Evolutionary conservation across 2,113 vertebrate genomes (phyloP), one percentile per base, ranked within the genome.

Genomic region (Chunga burmeisteri): DNA sequence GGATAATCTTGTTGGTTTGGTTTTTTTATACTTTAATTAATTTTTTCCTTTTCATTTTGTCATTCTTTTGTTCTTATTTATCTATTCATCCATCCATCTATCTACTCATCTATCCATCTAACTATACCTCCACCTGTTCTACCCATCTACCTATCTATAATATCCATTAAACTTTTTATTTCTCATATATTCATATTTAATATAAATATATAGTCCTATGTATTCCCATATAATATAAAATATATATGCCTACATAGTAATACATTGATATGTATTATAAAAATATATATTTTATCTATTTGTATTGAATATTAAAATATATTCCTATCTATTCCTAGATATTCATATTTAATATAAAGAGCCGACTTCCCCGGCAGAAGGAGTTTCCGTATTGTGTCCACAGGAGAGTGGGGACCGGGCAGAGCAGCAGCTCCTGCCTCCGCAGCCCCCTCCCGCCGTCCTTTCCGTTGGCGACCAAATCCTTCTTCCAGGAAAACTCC

Each of bases 401-500:
- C 36, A 27, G 68, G 38, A 46, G 7, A 2, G 32, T 16, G 12
- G 7, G 30, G 30, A 42, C 34, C 34, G 27, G 4, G 4, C 44
- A 40, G 42, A 29, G 14, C 46, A 36, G 62, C 44, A 50, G 17
- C 61, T 26, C 32, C 67, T 75, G 23, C 9, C 15, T 12, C 5
- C 9, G 50, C 81, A 70, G 32, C 26, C 67, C 46, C n/a, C 2
- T 74, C 50, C 49, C 1, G 2, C 38, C 2, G 9, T 0, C 1
- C 44, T 11, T 58, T 38, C 23, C 9, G 1, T 11, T 9, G 70
- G 65, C 0, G 10, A 85, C 61, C 22, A n/a, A 42, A 50, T 13
- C 55, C 42, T n/a, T 11, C 16, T 62, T 74, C 79, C 81, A 36
- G 91, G 52, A 56, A 4, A 11, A 2, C 18, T 71, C 26, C 58